These are phyloP conservation scores for Pygocentrus nattereri DNA, from an alignment of 2,797 vertebrate genomes.

Conservation along the genomic window DNA sequence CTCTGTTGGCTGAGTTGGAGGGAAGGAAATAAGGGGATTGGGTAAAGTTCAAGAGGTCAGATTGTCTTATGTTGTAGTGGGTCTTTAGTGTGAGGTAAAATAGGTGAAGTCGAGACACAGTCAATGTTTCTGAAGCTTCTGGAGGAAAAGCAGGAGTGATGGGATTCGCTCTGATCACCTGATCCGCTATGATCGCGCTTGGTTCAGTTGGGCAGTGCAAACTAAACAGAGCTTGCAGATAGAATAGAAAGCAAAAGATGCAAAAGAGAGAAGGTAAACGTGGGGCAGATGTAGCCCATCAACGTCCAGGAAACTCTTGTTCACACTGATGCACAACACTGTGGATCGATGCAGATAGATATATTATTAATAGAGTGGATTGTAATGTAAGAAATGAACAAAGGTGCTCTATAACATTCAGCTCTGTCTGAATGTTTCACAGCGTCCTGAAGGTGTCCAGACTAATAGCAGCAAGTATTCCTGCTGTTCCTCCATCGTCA, in stretches of 20 bases:
- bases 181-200: not conserved
- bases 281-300: not conserved
- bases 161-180: conserved; percentile 3
- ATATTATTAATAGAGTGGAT: conserved; percentile 5
- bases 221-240: conserved; percentile 48
- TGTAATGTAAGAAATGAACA: conserved; percentile 16
- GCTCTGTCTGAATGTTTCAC: conserved; percentile 12
- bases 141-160: conserved; percentile 23
- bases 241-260: not conserved
- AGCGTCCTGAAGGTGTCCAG: conserved; percentile 20
- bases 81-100: conserved; percentile 36
- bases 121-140: conserved; percentile 27
- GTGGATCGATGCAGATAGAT: conserved; percentile 8
- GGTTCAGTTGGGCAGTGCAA: conserved; percentile 61
- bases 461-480: conserved; percentile 22
- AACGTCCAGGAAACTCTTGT: not conserved
- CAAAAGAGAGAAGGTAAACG: not conserved
- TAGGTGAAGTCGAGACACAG: conserved; percentile 19
- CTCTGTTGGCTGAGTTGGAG: conserved; percentile 44
- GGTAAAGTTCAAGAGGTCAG: conserved; percentile 59
- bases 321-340: conserved; percentile 18
- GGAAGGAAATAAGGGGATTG: not conserved
- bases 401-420: conserved; percentile 24
- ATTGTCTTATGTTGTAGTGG: conserved; percentile 61
- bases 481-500: conserved; percentile 19